Base-by-base conservation (phyloP, 2,797 vertebrate genomes). In the Cryptoprocta ferox region DNA sequence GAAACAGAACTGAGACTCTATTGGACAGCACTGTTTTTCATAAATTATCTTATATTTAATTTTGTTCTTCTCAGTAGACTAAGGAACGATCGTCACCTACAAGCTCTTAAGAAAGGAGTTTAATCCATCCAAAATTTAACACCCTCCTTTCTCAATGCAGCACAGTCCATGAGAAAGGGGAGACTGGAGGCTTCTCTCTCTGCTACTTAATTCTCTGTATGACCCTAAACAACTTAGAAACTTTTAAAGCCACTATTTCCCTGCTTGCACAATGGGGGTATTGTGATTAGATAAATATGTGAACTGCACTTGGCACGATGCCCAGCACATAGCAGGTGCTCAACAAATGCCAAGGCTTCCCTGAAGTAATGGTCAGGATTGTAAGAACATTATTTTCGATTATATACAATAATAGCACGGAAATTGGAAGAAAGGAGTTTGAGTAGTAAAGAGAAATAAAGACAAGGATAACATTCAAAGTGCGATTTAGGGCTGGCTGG, bases 401-500 rank as follows among this genome's bases (percentile, higher is more conserved):
- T 93, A 90, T 30, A 81, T 26, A 90, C 35, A 94, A 42, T 86
- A 96, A 95, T 8, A 95, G 39, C 84, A 96, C 11, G 70, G 66
- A 92, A 80, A 86, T n/a, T 14, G n/a, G 56, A 70, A 96, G 37
- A 93, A 85, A 96, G 66, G 53, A 26, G 90, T 82, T 78, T 95
- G 15, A 95, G 91, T 28, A 94, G 90, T 68, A 96, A 94, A 86
- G 35, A 86, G n/a, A 93, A n/a, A 95, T 82, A 89, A 93, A 89
- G 86, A 92, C n/a, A 96, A 82, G 37, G 88, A 70, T 45, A 95
- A 95, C 39, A 94, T 73, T 81, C 39, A 80, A 89, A 89, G 50
- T 66, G 10, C 61, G 61, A 96, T 73, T 95, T 61, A 75, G 28
- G 28, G 39, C 42, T 75, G 32, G 71, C 48, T 92, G 30, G 35